Percentiles rank a stretch among this genome's conserved stretches.
These are phyloP conservation scores for Promerops cafer DNA, from an alignment of 2,113 vertebrate genomes.

Conservation along the genomic window DNA sequence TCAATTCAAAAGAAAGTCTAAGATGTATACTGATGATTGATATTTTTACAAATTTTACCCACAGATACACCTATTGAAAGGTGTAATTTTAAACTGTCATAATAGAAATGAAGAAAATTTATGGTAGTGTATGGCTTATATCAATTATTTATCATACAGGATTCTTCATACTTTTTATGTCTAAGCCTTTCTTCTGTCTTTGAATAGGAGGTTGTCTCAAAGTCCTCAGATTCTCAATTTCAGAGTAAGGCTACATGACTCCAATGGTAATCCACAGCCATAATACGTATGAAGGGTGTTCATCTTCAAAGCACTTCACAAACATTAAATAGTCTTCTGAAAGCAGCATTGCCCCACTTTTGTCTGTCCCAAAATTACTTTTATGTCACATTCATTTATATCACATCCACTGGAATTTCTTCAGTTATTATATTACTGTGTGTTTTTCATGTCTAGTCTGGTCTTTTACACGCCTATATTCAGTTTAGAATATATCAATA, in stretches of 20 bases:
- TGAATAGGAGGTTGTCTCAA: neutral
- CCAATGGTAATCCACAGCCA: neutral
- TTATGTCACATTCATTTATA: neutral
- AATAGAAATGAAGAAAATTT: neutral
- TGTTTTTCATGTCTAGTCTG: neutral
- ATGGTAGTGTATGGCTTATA: neutral
- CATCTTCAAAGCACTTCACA: neutral
- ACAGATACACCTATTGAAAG: neutral
- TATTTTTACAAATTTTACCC: neutral
- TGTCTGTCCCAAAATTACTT: neutral
- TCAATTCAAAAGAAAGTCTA: neutral
- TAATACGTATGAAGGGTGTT: fast-evolving
- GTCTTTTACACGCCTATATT: neutral
- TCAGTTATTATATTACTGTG: neutral
- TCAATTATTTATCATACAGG: neutral
- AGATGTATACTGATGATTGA: neutral
- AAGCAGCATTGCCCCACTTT: neutral
- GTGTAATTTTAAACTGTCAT: neutral
- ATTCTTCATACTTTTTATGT: neutral
- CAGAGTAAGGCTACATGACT: neutral
- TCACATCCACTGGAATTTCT: neutral
- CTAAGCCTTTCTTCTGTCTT: neutral
- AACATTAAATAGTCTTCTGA: neutral
- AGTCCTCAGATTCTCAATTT: neutral
- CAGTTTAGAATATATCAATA: neutral